Base-by-base conservation (phyloP, 2,888 invertebrate species). In the Ceramica pisi region DNA sequence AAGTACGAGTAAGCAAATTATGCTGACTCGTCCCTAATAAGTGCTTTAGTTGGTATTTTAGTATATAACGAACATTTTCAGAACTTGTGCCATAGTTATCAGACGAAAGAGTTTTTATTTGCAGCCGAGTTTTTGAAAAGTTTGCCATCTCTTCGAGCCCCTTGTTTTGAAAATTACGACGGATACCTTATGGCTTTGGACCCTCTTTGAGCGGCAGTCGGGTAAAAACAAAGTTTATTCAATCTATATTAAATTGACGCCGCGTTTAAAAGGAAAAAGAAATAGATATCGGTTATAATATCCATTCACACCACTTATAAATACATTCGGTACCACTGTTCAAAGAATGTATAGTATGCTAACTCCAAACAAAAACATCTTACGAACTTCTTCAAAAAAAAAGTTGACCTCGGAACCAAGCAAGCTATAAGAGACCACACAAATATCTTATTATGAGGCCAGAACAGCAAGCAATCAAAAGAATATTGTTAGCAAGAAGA, bases 231-330 rank as follows among this genome's bases (percentile, higher is more conserved):
- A 21, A 12, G 1, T 12, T n/a, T 5, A 21, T 5, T 35, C 10
- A 1, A 19, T 35, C 55, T n/a, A 35, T 2, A n/a, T 55, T 31
- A 31, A 4, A 55, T 10, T n/a, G 31, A n/a, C 3, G 19, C 9
- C 19, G 55, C 31, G 4, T 55, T 5, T n/a, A 38, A 69, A 69
- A 48, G 12, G 12, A 56, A 21, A 9, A 38, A 69, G n/a, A 56
- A 38, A 53, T 46, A 66, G 14, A 57, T 57, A 19, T 46, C 55
- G 41, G 12, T 41, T 41, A 19, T 50, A 70, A 69, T 69, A 41
- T 7, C 55, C 14, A 41, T 70, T 50, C 48, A 69, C 53, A 55
- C n/a, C 35, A 55, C 31, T n/a, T 68, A 26, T 19, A 14, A 68
- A 19, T 31, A 26, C 16, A 26, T 55, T 56, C 10, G 7, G 2